A percentile compares a stretch with the other conserved stretches of the same genome.
phyloP scores from a whole-genome alignment of 2,888 invertebrate genomes.

The Tiphia femorata region DNA sequence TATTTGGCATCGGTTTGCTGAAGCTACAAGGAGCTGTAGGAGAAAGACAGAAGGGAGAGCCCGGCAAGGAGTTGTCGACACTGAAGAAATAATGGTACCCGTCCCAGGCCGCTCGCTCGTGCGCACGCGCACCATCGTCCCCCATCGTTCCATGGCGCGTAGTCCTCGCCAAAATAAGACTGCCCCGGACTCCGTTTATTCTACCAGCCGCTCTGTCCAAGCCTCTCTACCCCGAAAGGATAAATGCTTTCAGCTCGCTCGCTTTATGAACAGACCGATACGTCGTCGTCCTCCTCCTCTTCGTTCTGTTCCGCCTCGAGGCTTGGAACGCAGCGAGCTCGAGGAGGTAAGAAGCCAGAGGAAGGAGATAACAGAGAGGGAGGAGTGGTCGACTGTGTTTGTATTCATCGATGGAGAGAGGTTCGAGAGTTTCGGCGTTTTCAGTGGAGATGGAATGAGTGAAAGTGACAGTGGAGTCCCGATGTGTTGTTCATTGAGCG shows the following conservation, averaged over 20 bases:
- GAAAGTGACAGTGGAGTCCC: no score
- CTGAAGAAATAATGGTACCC: conserved; percentile 59
- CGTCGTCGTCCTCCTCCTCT: conserved; percentile 12
- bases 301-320: conserved; percentile 21
- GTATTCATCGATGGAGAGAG: no score
- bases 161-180: conserved; percentile 61
- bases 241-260: conserved; percentile 46
- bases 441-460: no score
- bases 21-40: conserved; percentile 45
- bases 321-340: no score
- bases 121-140: conserved; percentile 28
- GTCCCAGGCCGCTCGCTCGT: conserved; percentile 28
- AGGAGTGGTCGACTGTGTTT: no score
- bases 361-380: neutral
- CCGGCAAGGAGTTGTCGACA: conserved; percentile 58
- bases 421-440: no score
- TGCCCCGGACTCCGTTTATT: conserved; percentile 52
- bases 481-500: no score
- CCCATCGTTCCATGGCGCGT: conserved; percentile 29
- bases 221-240: conserved; percentile 49
- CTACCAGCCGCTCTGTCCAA: conserved; percentile 50
- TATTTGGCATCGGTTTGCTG: conserved; percentile 55
- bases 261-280: conserved; percentile 37
- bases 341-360: neutral
- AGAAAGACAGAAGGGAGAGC: conserved; percentile 44